Evolutionary conservation across 2,888 invertebrate genomes (phyloP), one percentile per base, ranked within the genome.

Genomic region (Polymixis flavicincta): DNA sequence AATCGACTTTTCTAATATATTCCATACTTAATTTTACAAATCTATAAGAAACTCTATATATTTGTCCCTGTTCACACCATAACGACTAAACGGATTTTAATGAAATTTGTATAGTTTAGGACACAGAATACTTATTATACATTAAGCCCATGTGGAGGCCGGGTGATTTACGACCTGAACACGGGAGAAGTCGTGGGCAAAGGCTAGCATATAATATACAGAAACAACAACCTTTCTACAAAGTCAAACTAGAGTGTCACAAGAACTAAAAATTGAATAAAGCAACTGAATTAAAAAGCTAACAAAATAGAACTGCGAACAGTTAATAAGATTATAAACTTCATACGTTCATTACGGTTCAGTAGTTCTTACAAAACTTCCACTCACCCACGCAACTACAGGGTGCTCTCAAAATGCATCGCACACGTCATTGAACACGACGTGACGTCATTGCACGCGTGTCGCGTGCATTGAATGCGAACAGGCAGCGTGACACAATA

Each of bases 381-480:
- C 61, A 84, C 66, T 57, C 37, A 60, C 67, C 32, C 66, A 50
- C 54, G 54, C 74, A 61, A n/a, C 57, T 78, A 63, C 54, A 72
- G 50, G 65, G 0, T 66, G 65, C 69, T 72, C 57, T 65, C 59
- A 59, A 32, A 71, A 52, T 60, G 81, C 76, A 72, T 64, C 45
- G 72, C 72, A 84, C 76, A 71, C 82, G 57, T 73, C 82, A 83
- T 81, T 83, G 77, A 73, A 17, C 45, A 65, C 68, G 77, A 68
- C 81, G 82, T 80, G 82, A 76, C 72, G 50, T 76, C 67, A 85
- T 55, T 28, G 71, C 79, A 78, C 59, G 55, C 85, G 61, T 74
- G 78, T 60, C 69, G 48, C 83, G 28, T 66, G 79, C 73, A 76
- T 66, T 68, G 71, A 75, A 79, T 70, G 32, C 37, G 25, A 71